Percentiles rank a stretch among this genome's conserved stretches.
Evolutionary conservation across 2,888 invertebrate genomes (phyloP).

Genomic region (Tyria jacobaeae): DNA sequence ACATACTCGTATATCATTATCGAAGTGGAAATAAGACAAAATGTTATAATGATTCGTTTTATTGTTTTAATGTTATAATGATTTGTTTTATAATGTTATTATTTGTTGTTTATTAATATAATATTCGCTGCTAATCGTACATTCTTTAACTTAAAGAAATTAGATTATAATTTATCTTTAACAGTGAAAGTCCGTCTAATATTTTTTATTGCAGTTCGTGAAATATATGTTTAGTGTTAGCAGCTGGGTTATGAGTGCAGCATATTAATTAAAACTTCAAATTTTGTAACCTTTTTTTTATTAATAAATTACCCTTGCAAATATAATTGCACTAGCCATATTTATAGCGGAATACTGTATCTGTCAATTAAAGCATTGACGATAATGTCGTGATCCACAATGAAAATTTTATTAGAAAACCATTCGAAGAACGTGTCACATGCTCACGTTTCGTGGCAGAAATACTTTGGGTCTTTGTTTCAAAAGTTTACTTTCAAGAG

Average conservation of each 20-base stretch:
- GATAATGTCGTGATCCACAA: not conserved
- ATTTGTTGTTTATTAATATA: too few species aligned
- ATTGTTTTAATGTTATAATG: not conserved
- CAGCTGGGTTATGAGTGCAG: conserved; percentile 12
- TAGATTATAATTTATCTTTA: conserved; percentile 33
- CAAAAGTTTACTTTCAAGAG: not conserved
- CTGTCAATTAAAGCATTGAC: not conserved
- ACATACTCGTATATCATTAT: not conserved
- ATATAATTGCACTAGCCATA: too few species aligned
- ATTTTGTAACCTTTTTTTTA: too few species aligned
- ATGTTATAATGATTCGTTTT: not conserved
- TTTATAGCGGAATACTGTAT: not conserved
- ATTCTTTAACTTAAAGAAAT: conserved; percentile 10
- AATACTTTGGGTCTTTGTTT: not conserved
- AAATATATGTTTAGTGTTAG: conserved; percentile 26
- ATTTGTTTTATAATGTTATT: too few species aligned
- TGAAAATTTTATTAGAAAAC: not conserved
- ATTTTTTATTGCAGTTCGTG: conserved; percentile 36
- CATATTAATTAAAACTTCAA: conserved; percentile 18
- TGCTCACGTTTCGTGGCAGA: not conserved
- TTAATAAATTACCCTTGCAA: too few species aligned
- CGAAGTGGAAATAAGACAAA: not conserved
- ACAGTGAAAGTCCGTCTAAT: conserved; percentile 34
- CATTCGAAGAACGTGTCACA: not conserved
- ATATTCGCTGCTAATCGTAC: not conserved